Conservation (phyloP, 2,113 vertebrate genomes). For the Piaya cayana region DNA sequence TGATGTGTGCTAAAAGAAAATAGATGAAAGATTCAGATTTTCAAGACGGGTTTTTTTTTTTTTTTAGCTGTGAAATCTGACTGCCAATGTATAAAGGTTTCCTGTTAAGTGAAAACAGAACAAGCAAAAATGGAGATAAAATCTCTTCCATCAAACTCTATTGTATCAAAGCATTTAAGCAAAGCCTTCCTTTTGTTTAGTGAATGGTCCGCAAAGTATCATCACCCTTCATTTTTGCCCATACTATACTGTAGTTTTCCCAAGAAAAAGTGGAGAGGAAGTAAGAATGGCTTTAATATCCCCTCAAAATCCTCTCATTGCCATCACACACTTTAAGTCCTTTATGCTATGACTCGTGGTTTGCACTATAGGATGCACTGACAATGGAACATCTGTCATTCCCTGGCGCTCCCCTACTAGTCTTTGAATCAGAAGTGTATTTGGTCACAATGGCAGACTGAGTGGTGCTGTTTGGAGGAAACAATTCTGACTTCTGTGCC, state of each 20-base stretch:
- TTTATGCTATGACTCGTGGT: not conserved
- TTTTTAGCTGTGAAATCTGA: constrained; percentile 30
- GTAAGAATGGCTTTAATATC: not conserved
- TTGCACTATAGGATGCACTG: not conserved
- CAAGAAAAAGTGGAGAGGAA: not conserved
- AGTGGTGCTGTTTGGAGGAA: not conserved
- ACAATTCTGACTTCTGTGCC: fast-evolving
- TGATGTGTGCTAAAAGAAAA: constrained; percentile 18
- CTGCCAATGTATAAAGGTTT: constrained; percentile 44
- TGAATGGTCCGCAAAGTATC: not conserved
- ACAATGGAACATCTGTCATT: constrained; percentile 24
- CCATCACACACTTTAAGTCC: not conserved
- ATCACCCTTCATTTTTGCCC: not conserved
- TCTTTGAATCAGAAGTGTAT: not conserved
- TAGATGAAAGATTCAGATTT: constrained; percentile 53
- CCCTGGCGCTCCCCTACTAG: not conserved
- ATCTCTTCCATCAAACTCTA: constrained; percentile 1
- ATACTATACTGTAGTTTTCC: not conserved
- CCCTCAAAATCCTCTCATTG: not conserved
- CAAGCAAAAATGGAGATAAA: not conserved
- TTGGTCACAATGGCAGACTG: not conserved
- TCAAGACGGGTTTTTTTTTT: constrained; percentile 34
- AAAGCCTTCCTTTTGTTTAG: not conserved
- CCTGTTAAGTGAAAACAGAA: constrained; percentile 28
- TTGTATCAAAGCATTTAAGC: not conserved